These are phyloP conservation scores for Jordanella pulchra DNA, from an alignment of 2,797 vertebrate genomes.

Conservation along the genomic window DNA sequence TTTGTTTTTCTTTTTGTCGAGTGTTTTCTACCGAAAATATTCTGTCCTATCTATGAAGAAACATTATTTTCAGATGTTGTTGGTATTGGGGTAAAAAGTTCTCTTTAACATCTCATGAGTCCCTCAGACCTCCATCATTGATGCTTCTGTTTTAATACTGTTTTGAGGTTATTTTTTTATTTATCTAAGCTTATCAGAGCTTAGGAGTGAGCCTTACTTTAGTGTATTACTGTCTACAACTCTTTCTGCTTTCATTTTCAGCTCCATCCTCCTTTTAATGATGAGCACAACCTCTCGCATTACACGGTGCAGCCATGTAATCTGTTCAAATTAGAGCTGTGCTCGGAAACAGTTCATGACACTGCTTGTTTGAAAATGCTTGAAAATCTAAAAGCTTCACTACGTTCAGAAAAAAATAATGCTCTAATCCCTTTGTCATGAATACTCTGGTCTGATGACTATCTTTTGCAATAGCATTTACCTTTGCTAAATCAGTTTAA, in stretches of 20 bases:
- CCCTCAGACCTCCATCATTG: too few relatives aligned
- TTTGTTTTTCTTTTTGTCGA: neutral
- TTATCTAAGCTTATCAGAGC: neutral
- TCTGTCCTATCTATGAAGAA: neutral
- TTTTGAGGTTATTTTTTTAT: too few relatives aligned
- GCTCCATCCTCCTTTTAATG: neutral
- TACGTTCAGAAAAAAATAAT: neutral
- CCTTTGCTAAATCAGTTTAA: neutral
- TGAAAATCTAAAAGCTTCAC: neutral
- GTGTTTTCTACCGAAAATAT: neutral
- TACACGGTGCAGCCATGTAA: neutral
- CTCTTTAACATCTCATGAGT: too few relatives aligned
- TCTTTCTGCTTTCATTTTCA: neutral
- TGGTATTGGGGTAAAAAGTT: too few relatives aligned
- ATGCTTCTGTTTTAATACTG: too few relatives aligned
- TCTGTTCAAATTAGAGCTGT: neutral
- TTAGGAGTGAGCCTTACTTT: neutral
- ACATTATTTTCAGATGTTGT: too few relatives aligned
- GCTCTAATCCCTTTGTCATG: neutral
- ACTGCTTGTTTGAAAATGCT: neutral
- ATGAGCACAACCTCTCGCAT: constrained; percentile 3
- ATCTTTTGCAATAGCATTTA: neutral
- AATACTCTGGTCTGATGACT: neutral
- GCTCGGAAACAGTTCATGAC: neutral
- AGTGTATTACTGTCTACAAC: neutral